Percentiles rank a stretch among this genome's conserved stretches.
phyloP scores from a whole-genome alignment of 2,113 vertebrate genomes.

The Pyrgilauda ruficollis region DNA sequence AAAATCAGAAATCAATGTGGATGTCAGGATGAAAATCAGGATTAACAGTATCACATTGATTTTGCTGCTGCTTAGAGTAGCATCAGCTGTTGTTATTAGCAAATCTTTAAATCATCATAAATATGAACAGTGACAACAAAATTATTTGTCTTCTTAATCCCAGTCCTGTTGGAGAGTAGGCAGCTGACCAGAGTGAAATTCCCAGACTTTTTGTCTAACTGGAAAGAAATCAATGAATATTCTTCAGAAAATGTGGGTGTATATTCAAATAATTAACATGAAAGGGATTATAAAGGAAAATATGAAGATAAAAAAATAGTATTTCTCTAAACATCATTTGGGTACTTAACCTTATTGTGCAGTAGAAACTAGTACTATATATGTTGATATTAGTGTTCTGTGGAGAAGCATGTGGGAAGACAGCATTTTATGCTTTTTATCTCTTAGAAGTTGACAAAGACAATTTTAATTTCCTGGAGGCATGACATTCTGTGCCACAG shows the following conservation, averaged over 20 bases:
- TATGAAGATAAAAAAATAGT: neutral
- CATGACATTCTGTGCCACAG: neutral
- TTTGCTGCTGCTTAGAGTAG: slow-evolving; percentile 15
- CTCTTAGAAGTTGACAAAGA: neutral
- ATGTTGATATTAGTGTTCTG: neutral
- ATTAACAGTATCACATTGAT: slow-evolving; percentile 29
- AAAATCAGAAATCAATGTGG: slow-evolving; percentile 17
- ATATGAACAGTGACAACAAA: neutral
- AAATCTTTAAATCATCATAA: neutral
- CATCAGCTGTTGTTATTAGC: neutral
- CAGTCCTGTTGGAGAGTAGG: neutral
- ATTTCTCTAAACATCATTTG: neutral
- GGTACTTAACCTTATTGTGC: neutral
- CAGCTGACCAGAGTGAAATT: neutral
- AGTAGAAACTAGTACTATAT: neutral
- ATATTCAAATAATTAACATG: neutral
- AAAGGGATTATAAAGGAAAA: neutral
- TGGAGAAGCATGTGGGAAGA: neutral
- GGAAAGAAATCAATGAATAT: neutral
- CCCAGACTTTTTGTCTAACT: neutral
- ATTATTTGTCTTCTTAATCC: neutral
- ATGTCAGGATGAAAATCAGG: neutral
- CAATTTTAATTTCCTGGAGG: neutral
- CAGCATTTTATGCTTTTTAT: fast-evolving
- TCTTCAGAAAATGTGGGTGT: neutral